Evolutionary conservation across 2,113 vertebrate genomes (phyloP).

Genomic region (Alouatta palliata): DNA sequence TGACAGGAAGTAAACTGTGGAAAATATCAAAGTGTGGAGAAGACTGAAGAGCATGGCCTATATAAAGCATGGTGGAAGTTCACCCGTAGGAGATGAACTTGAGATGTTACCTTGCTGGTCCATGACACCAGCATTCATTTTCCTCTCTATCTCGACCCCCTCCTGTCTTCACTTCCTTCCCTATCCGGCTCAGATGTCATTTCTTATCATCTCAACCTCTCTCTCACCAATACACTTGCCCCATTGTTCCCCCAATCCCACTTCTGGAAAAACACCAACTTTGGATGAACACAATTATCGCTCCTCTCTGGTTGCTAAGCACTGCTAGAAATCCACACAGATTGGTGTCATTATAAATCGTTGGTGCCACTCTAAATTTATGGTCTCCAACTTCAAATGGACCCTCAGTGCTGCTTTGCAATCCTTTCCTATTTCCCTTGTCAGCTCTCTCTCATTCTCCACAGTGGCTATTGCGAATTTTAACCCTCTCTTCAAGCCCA

Average conservation of each 20-base stretch:
- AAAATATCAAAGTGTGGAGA: background rate
- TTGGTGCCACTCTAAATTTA: conserved; percentile 43
- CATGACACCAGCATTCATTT: background rate
- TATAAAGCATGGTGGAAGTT: background rate
- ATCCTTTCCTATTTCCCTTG: conserved; percentile 2
- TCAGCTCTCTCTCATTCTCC: conserved; percentile 4
- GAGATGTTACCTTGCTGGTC: background rate
- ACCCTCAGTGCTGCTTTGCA: conserved; percentile 21
- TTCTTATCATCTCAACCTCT: background rate
- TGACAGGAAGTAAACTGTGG: background rate
- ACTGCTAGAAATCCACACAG: conserved; percentile 49
- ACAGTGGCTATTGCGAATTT: background rate
- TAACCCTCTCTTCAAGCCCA: background rate
- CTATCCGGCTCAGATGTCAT: background rate
- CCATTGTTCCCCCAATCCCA: background rate
- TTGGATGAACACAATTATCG: conserved; percentile 60
- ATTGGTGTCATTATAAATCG: conserved; percentile 47
- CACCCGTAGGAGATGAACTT: background rate
- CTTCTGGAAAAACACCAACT: conserved; percentile 65
- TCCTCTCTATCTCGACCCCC: background rate
- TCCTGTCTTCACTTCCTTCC: background rate
- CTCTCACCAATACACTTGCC: background rate
- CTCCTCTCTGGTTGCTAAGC: conserved; percentile 70
- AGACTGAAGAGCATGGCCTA: background rate
- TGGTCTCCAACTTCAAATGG: conserved; percentile 28